Conservation (phyloP, 2,797 vertebrate species). For the Sebastes goodei region DNA sequence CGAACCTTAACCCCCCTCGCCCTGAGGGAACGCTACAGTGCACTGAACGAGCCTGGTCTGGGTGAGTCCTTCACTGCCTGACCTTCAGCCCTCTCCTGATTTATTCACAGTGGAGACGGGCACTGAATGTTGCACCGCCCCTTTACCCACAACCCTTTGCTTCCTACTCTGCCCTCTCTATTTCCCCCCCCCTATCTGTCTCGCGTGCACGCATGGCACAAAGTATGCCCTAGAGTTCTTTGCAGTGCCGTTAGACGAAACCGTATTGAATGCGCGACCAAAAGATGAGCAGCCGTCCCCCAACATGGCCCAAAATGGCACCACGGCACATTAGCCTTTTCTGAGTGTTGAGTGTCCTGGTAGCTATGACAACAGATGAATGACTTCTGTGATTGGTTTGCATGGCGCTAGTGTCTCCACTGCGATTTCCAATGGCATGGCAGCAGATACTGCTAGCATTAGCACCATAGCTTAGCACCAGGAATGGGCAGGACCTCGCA, state of each 20-base stretch:
- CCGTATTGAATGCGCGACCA: constrained; percentile 46
- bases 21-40: constrained; percentile 92
- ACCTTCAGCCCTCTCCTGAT: constrained; percentile 53
- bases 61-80: constrained; percentile 80
- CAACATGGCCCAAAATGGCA: constrained; percentile 43
- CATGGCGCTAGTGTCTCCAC: constrained; percentile 82
- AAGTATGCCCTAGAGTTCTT: constrained; percentile 59
- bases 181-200: constrained; percentile 31
- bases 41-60: constrained; percentile 88
- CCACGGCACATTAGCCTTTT: constrained; percentile 52
- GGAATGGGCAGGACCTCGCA: constrained; percentile 81
- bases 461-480: constrained; percentile 68
- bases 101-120: constrained; percentile 49
- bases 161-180: constrained; percentile 65
- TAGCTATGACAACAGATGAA: constrained; percentile 63
- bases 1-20: constrained; percentile 92
- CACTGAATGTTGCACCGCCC: constrained; percentile 77
- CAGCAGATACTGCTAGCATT: constrained; percentile 65
- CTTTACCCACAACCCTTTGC: constrained; percentile 67
- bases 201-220: constrained; percentile 81
- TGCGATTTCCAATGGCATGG: constrained; percentile 81
- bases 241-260: constrained; percentile 61
- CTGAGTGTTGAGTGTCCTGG: constrained; percentile 59
- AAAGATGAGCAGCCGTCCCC: constrained; percentile 27
- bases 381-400: constrained; percentile 70